A percentile compares a stretch with the other conserved stretches of the same genome.
These are phyloP conservation scores for Drosophila suzukii DNA, from an alignment of 1,140 invertebrate genomes.

Conservation along the genomic window DNA sequence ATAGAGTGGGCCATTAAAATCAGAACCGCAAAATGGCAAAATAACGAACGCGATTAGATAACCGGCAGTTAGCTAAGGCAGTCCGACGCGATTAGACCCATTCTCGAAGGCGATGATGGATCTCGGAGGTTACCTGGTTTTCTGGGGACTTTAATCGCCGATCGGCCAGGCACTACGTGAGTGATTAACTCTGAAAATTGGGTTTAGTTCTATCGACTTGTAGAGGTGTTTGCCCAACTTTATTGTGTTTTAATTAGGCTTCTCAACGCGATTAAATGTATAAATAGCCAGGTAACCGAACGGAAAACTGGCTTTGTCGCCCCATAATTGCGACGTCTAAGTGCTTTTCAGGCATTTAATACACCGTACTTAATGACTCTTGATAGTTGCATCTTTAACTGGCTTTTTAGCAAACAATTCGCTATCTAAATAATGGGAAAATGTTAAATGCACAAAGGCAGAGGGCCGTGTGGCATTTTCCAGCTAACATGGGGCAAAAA, in stretches of 20 bases:
- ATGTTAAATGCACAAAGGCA: constrained; percentile 18
- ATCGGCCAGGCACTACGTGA: constrained; percentile 35
- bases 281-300: constrained; percentile 13
- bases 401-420: constrained; percentile 43
- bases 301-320: constrained; percentile 12
- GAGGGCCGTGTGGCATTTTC: constrained; percentile 28
- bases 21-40: constrained; percentile 22
- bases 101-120: constrained; percentile 17
- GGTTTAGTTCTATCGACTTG: constrained; percentile 5
- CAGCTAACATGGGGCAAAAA: neutral
- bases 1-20: constrained; percentile 35
- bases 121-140: constrained; percentile 6
- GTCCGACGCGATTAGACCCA: constrained; percentile 20
- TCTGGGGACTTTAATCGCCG: constrained; percentile 9
- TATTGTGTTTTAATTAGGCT: constrained; percentile 28
- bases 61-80: constrained; percentile 9
- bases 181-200: constrained; percentile 16
- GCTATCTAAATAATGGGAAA: constrained; percentile 44
- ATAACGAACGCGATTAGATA: constrained; percentile 33
- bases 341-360: constrained; percentile 37
- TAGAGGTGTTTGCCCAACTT: constrained; percentile 8
- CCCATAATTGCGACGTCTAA: constrained; percentile 19
- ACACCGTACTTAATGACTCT: constrained; percentile 40
- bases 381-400: constrained; percentile 42
- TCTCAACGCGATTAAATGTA: constrained; percentile 18